Evolutionary conservation across 2,113 vertebrate species (phyloP), one percentile per base, ranked within the genome.

Genomic region (Hydropotes inermis): DNA sequence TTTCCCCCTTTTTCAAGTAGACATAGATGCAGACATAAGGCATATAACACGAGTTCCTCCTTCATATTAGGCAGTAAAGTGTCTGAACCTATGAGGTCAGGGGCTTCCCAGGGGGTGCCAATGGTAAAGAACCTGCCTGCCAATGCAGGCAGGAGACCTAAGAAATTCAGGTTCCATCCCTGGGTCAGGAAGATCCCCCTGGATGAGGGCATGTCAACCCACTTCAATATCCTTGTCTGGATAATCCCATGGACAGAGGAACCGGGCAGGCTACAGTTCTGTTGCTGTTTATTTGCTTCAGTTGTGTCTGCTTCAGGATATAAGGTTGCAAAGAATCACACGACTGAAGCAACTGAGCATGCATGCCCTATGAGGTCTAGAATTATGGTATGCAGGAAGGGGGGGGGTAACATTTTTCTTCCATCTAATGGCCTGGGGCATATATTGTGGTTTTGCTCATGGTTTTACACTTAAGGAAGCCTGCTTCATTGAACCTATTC

Each of bases 301-400:
- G 67, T 39, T 5, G 36, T 3, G 67, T 23, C n/a, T 70, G 67
- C 67, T 70, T 70, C 19, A 70, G 67, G 12, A 23, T 12, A 43
- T 7, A 43, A 39, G 36, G 36, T 2, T 76, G 70, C 36, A 43
- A 43, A 76, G 70, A 43, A 43, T 43, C 6, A 27, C 23, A 76
- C 0, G 12, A 7, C 36, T 27, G 19, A 43, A 43, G 36, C 6
- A 0, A 43, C 70, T 27, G 12, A 27, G 23, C 67, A 70, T 0
- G 10, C 67, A 23, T 6, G 67, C n/a, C 36, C 19, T 6, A 39
- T 6, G 67, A 70, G 67, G 67, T 39, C 67, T 70, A 70, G 67
- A 23, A 70, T 23, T 70, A 36, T 6, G 19, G 19, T 39, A 70
- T 23, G 19, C n/a, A 36, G n/a, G n/a, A 36, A 70, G 5, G 67